phyloP scores from a whole-genome alignment of 2,888 invertebrate species.

The Hydropsyche betteni region DNA sequence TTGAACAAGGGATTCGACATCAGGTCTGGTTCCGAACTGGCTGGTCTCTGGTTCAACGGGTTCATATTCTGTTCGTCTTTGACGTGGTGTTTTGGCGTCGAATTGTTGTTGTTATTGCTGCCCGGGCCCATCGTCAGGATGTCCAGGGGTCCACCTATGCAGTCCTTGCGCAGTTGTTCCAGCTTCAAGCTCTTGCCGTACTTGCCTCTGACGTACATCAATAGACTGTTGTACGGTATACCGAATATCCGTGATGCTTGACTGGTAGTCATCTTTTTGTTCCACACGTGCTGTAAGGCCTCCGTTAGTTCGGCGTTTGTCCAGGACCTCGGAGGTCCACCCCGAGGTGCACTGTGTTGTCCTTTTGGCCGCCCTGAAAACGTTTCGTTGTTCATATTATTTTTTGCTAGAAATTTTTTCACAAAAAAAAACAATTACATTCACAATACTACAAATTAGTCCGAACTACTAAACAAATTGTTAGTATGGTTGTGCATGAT shows the following conservation, averaged over 20 bases:
- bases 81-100: slow-evolving; percentile 65
- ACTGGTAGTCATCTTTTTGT: slow-evolving; percentile 93
- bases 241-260: slow-evolving; percentile 91
- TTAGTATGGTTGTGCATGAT: no score
- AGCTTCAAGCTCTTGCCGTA: slow-evolving; percentile 92
- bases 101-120: slow-evolving; percentile 69
- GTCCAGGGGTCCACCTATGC: slow-evolving; percentile 83
- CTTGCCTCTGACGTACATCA: slow-evolving; percentile 93
- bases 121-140: slow-evolving; percentile 71
- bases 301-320: slow-evolving; percentile 91
- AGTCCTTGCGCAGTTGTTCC: slow-evolving; percentile 88
- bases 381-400: slow-evolving; percentile 37
- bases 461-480: no score
- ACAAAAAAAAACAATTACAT: no score
- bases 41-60: slow-evolving; percentile 65
- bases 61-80: slow-evolving; percentile 65
- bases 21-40: slow-evolving; percentile 74
- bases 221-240: slow-evolving; percentile 90
- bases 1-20: slow-evolving; percentile 76
- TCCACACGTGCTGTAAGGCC: slow-evolving; percentile 93
- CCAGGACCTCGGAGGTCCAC: slow-evolving; percentile 92
- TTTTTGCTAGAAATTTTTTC: no score
- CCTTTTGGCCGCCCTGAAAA: slow-evolving; percentile 84
- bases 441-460: no score
- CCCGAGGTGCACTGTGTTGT: slow-evolving; percentile 89